A percentile compares a stretch with the other conserved stretches of the same genome.
phyloP scores from a whole-genome alignment of 2,113 vertebrate genomes.

The Delphinapterus leucas region DNA sequence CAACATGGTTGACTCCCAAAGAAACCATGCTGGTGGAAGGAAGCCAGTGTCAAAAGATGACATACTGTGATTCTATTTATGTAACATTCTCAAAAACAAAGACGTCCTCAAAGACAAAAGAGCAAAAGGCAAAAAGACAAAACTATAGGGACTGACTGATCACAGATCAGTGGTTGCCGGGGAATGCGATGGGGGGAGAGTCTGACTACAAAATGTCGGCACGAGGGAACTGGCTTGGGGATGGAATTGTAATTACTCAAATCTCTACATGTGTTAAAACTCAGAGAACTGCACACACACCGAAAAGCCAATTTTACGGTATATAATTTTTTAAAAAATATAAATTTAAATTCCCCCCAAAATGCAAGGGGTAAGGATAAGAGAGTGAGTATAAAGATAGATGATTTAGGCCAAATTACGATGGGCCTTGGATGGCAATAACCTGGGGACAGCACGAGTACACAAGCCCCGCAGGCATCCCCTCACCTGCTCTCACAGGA shows the following conservation, averaged over 20 bases:
- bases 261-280: not conserved
- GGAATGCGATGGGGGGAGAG: not conserved
- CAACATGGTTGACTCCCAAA: not conserved
- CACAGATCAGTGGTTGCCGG: not conserved
- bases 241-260: not conserved
- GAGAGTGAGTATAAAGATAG: not conserved
- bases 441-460: not conserved
- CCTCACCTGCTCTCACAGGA: not conserved
- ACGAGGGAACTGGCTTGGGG: not conserved
- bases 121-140: not conserved
- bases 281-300: not conserved
- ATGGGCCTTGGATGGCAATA: not conserved
- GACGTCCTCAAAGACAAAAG: not conserved
- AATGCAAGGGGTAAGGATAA: not conserved
- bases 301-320: not conserved
- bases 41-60: not conserved
- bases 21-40: not conserved
- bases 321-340: not conserved
- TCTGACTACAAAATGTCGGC: not conserved
- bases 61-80: not conserved
- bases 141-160: not conserved
- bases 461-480: rapidly evolving
- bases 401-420: not conserved
- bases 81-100: not conserved
- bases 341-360: not conserved